Conservation (phyloP, 2,888 invertebrate genomes). For the Dasypolia templi region DNA sequence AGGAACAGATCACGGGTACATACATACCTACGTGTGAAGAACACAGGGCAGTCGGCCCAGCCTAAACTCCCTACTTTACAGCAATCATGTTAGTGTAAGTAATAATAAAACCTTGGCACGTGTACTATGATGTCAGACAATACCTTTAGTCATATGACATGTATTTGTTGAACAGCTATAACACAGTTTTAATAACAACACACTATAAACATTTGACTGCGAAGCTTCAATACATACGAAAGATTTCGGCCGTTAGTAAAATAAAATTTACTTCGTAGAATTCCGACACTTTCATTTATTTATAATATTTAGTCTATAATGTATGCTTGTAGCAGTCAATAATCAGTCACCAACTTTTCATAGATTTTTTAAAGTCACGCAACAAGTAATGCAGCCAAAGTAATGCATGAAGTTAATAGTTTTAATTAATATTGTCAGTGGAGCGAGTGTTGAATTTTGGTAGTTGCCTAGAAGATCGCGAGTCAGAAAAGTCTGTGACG, state of each 20-base stretch:
- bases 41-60: not conserved
- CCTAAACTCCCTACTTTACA: not conserved
- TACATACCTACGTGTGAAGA: not conserved
- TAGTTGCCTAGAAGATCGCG: not conserved
- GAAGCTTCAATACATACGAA: not conserved
- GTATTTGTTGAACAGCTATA: conserved; percentile 16
- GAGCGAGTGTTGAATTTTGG: not conserved
- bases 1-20: not conserved
- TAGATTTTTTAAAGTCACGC: not conserved
- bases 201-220: not conserved
- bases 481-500: not conserved
- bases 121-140: not conserved
- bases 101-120: not conserved
- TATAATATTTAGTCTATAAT: not conserved
- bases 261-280: not conserved
- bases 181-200: not conserved
- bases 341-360: no score
- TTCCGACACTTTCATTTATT: not conserved
- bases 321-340: not conserved
- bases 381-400: not conserved
- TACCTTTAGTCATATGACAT: not conserved
- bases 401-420: no score
- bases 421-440: not conserved
- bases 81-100: not conserved
- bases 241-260: not conserved